Percentiles rank a stretch among this genome's conserved stretches.
Evolutionary conservation across 2,797 vertebrate genomes (phyloP).

Genomic region (Rhabdomys pumilio): DNA sequence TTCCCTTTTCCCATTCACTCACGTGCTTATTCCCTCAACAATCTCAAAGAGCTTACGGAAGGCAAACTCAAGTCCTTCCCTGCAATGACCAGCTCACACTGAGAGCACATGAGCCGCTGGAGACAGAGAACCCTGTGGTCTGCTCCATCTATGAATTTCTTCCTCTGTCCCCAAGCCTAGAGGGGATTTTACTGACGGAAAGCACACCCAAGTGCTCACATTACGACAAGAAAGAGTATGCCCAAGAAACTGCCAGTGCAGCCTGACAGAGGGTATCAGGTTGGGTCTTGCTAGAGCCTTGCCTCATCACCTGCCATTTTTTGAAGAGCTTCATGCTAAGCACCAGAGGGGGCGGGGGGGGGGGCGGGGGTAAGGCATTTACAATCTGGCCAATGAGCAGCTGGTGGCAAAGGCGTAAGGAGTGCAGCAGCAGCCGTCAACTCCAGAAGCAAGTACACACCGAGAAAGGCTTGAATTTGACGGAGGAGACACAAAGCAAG

Average conservation of each 20-base stretch:
- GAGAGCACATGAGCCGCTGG: not conserved
- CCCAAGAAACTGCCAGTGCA: not conserved
- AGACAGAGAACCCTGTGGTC: not conserved
- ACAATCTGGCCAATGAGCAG: not conserved
- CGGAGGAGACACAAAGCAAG: not conserved
- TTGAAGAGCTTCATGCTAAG: not conserved
- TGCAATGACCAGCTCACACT: not conserved
- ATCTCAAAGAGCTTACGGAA: not conserved
- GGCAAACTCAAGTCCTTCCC: not conserved
- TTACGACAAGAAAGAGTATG: not conserved
- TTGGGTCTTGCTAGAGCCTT: not conserved
- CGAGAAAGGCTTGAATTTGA: not conserved
- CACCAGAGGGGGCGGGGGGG: no score
- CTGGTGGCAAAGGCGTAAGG: not conserved
- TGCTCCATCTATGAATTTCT: not conserved
- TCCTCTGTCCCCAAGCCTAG: not conserved
- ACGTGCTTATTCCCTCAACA: not conserved
- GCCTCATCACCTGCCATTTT: not conserved
- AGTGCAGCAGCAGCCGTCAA: not conserved
- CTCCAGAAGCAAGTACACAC: not conserved
- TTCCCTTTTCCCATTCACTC: not conserved
- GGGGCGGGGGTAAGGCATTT: not conserved
- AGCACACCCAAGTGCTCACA: not conserved
- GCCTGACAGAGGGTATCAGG: not conserved
- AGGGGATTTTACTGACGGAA: not conserved